Evolutionary conservation across 2,888 invertebrate species (phyloP), one percentile per base, ranked within the genome.

Genomic region (Polydrusus tereticollis): DNA sequence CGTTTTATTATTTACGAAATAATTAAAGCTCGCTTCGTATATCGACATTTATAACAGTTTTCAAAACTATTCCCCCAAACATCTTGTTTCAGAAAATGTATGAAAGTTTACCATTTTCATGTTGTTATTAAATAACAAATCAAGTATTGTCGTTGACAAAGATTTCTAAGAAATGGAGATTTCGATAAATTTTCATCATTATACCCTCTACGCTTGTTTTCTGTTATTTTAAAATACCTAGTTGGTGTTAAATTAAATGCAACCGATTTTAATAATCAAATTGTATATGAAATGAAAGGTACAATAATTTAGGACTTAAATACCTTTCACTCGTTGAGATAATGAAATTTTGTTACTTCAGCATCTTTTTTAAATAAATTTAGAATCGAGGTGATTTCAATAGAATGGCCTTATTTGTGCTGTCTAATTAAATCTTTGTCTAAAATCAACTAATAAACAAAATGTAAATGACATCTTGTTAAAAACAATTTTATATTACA

Each of bases 61-160:
- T 16, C 1, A 47, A 21, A 47, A 47, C 3, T 12, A 21, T 7
- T 20, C 2, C 8, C 10, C 7, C 2, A 18, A 47, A 12, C 12
- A 10, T 21, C 23, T 12, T 4, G 12, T 20, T 16, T 26, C 3
- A 23, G 33, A 38, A 33, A 50, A 36, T 38, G 58, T 67, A 60
- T 75, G 73, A 71, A 71, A 68, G 68, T 69, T 72, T 18, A 55
- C 29, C 18, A 69, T 41, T 73, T 41, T 73, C 80, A 50, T 59
- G 67, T 67, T 77, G 80, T 80, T 81, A 81, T 81, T 79, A 79
- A 76, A 80, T 79, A 80, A 80, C 80, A 80, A 78, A 77, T 63
- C 55, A 79, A 79, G 81, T 80, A 81, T 80, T 82, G 80, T 81
- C 81, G 75, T 79, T 79, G 81, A 80, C 81, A 81, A 78, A 76